Evolutionary conservation across 2,888 invertebrate genomes (phyloP).

Genomic region (Antitype chi): DNA sequence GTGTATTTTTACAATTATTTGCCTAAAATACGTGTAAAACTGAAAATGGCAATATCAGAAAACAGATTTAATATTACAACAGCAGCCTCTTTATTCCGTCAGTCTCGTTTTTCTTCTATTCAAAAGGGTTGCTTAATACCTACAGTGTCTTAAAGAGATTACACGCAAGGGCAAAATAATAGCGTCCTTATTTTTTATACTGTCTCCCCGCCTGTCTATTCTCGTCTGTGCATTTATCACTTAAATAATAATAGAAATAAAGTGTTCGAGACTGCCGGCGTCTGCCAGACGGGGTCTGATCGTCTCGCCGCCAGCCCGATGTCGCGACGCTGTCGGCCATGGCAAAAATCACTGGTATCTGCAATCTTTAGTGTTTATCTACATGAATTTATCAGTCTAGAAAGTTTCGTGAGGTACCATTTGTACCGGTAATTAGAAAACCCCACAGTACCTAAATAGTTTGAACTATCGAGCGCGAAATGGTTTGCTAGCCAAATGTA

Average conservation of each 20-base stretch:
- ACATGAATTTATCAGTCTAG: slow-evolving; percentile 39
- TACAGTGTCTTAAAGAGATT: slow-evolving; percentile 28
- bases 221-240: slow-evolving; percentile 52
- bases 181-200: slow-evolving; percentile 39
- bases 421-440: slow-evolving; percentile 13
- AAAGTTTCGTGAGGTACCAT: slow-evolving; percentile 29
- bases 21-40: neutral
- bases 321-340: slow-evolving; percentile 30
- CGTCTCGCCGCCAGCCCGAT: slow-evolving; percentile 33
- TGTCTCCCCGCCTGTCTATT: slow-evolving; percentile 37
- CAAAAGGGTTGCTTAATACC: slow-evolving; percentile 2
- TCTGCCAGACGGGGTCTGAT: slow-evolving; percentile 54
- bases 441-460: neutral
- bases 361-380: slow-evolving; percentile 46
- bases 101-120: neutral
- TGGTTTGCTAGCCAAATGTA: slow-evolving; percentile 22
- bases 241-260: slow-evolving; percentile 57
- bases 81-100: neutral
- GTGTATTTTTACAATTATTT: neutral
- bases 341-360: slow-evolving; percentile 34
- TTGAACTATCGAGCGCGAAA: neutral
- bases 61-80: slow-evolving; percentile 17
- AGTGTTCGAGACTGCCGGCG: slow-evolving; percentile 61
- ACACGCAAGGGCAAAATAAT: slow-evolving; percentile 33
- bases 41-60: neutral